Base-by-base conservation (phyloP, 2,888 invertebrate genomes). In the Hemicrepidius hirtus region DNA sequence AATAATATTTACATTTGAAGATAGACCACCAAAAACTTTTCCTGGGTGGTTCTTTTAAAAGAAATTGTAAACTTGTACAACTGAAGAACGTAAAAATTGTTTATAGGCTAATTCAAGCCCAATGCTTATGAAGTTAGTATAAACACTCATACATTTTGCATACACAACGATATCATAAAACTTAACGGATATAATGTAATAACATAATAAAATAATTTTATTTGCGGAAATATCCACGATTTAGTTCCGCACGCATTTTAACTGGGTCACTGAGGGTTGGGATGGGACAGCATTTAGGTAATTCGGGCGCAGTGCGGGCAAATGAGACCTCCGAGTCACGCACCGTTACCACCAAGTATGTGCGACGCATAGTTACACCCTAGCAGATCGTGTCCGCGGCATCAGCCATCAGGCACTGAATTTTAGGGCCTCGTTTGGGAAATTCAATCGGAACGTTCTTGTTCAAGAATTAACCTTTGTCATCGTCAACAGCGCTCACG, bases 271-370 rank as follows among this genome's bases (percentile, higher is more conserved):
- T 65, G 44, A 60, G 59, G 73, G 63, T 46, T 63, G 68, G 46
- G 60, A 59, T 71, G 46, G 65, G 65, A 59, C 46, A 68, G 62
- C 63, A 63, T 62, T 67, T 67, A 68, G 71, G 60, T 71, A 67
- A 67, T 71, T 67, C 71, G 53, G 67, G 69, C 65, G 63, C 66
- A 60, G 68, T 64, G 32, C 62, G 63, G 64, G 66, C 63, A 74
- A 74, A 76, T 76, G 74, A 70, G 67, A 76, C 73, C 74, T 68
- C 71, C 64, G 46, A 76, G 74, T 74, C 74, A 75, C 75, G 75
- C 75, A 75, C 73, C 64, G 71, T 75, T 74, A 74, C 73, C 75
- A 68, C 71, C 68, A 76, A 72, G 72, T 76, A 76, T 76, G 74
- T 72, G 74, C 74, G 63, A 74, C 74, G 76, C 74, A 74, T 76